phyloP scores from a whole-genome alignment of 2,797 vertebrate genomes.

The Fundulus diaphanus region DNA sequence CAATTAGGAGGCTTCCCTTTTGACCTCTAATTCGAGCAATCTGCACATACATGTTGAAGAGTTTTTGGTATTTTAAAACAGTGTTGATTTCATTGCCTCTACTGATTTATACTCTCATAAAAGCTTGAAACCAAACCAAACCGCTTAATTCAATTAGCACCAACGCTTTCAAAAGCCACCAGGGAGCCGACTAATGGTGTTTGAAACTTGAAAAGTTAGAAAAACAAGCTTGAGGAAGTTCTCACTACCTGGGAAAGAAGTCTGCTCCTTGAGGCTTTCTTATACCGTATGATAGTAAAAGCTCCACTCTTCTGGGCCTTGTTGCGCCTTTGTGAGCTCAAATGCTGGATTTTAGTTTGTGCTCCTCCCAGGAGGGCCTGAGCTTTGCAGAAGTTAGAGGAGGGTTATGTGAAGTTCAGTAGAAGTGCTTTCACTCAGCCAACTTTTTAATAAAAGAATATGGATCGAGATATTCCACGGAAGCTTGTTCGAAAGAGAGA shows the following conservation, averaged over 20 bases:
- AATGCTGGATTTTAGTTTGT: conserved; percentile 80
- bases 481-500: conserved; percentile 67
- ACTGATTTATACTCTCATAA: conserved; percentile 10
- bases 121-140: conserved; percentile 67
- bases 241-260: conserved; percentile 77
- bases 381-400: conserved; percentile 80
- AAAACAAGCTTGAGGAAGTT: conserved; percentile 79
- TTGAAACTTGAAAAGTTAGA: conserved; percentile 76
- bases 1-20: not conserved
- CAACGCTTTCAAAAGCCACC: conserved; percentile 64
- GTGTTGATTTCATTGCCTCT: conserved; percentile 10
- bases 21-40: not conserved
- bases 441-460: conserved; percentile 79
- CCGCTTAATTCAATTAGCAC: conserved; percentile 74
- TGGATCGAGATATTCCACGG: conserved; percentile 73
- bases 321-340: conserved; percentile 81
- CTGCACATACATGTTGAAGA: not conserved
- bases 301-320: conserved; percentile 78
- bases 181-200: conserved; percentile 70
- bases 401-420: conserved; percentile 82
- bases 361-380: conserved; percentile 77
- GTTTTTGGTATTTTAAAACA: not conserved
- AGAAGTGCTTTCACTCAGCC: conserved; percentile 70
- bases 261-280: conserved; percentile 77
- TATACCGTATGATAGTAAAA: conserved; percentile 76